These are phyloP conservation scores for Clarias platycephalus DNA, from an alignment of 2,797 vertebrate species.

Conservation along the genomic window DNA sequence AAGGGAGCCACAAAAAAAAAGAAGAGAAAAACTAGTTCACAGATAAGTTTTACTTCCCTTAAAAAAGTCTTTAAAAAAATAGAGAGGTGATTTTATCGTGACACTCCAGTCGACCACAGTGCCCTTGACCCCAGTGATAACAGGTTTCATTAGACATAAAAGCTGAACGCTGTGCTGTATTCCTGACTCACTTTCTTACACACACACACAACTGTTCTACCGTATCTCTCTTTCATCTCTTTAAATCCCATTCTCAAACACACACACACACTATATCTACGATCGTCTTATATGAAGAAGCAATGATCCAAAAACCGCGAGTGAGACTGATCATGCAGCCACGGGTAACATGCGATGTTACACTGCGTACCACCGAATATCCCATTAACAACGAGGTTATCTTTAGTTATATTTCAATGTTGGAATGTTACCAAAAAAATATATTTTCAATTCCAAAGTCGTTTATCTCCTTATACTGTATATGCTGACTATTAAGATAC, in stretches of 20 bases:
- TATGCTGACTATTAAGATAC: background rate
- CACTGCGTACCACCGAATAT: background rate
- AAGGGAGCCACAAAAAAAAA: constrained; percentile 48
- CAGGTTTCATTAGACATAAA: constrained; percentile 54
- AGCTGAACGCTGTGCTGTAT: background rate
- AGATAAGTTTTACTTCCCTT: constrained; percentile 46
- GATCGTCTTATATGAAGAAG: background rate
- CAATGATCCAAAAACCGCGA: background rate
- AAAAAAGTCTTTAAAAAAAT: constrained; percentile 29
- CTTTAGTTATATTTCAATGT: background rate
- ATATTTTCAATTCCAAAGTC: background rate
- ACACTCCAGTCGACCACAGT: constrained; percentile 50
- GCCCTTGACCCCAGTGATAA: constrained; percentile 64
- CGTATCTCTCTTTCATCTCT: background rate
- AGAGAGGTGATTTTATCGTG: constrained; percentile 62
- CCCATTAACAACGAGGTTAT: background rate
- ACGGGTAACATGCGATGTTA: background rate
- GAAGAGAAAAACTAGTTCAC: background rate
- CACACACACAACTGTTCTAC: background rate
- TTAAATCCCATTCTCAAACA: background rate
- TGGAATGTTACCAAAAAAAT: background rate
- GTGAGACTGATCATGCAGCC: background rate
- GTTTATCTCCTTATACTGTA: background rate
- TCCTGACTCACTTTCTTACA: background rate
- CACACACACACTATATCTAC: no score